Base-by-base conservation (phyloP, 2,113 vertebrate species). In the Brachypodius melanocephalos region DNA sequence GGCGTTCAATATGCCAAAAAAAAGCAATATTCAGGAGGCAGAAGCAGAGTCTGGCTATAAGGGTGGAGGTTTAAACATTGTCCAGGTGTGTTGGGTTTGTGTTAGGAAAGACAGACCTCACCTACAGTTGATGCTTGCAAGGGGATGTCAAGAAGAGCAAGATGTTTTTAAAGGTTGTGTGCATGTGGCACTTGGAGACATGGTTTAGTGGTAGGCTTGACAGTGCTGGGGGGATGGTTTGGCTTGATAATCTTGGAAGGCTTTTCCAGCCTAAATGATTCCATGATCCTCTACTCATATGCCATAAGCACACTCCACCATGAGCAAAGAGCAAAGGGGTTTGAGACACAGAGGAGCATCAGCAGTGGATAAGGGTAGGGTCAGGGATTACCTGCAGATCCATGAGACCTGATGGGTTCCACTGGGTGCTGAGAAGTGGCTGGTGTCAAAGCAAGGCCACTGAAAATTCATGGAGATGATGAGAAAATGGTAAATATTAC, bases 341-440 rank as follows among this genome's bases (percentile, higher is more conserved):
- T n/a, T 72, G 19, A 51, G 40, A 58, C 1, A 2, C 26, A 49
- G 32, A 87, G 63, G 34, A 63, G 5, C 38, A 36, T 25, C 31
- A 66, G 42, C 36, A 32, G n/a, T 0, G 2, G 21, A 0, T 31
- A 8, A 69, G 6, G 4, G 5, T 51, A 51, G 17, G 43, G 29
- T 43, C 28, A 38, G 38, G n/a, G 36, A 12, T 91, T 46, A 14
- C 42, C 40, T 38, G 21, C 21, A 43, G 28, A 7, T 49, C 77
- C 28, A 3, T 36, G 58, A 79, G 57, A 58, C 43, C 43, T 55
- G 40, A 2, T 20, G 22, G 28, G 4, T 16, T 69, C 26, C 55
- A 24, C 38, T 1, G 5, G 32, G 17, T 55, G 8, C 45, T 28
- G 43, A 75, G 80, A 59, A 14, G 10, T n/a, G 25, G 18, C 25